Conservation (phyloP, 2,113 vertebrate genomes). For the Alosa alosa region DNA sequence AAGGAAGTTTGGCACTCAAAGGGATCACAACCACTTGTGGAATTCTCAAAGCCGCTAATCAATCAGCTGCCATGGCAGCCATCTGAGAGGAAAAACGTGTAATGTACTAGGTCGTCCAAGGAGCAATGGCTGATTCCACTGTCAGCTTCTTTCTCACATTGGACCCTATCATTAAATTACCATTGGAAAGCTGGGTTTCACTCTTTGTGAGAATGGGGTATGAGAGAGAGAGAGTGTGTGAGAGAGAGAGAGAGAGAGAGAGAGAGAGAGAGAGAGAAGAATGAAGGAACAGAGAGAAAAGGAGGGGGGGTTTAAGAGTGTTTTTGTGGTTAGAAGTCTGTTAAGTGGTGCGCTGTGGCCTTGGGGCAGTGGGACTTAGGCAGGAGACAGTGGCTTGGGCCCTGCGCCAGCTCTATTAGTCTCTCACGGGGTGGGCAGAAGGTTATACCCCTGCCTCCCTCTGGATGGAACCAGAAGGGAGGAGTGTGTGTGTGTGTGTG, state of each 20-base stretch:
- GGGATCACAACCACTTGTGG: too few relatives aligned
- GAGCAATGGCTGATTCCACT: too few relatives aligned
- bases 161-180: too few relatives aligned
- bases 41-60: too few relatives aligned
- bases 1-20: too few relatives aligned
- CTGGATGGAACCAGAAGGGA: constrained; percentile 57
- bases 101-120: too few relatives aligned
- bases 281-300: not conserved
- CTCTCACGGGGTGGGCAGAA: constrained; percentile 66
- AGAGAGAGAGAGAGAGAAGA: not conserved
- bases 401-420: constrained; percentile 66
- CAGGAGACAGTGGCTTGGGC: constrained; percentile 83
- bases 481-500: too few relatives aligned
- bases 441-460: constrained; percentile 56
- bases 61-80: too few relatives aligned
- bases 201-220: constrained; percentile 22
- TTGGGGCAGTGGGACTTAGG: constrained; percentile 69
- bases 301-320: not conserved
- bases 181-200: too few relatives aligned
- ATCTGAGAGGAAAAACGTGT: too few relatives aligned
- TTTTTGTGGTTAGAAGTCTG: constrained; percentile 52
- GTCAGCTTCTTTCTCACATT: too few relatives aligned
- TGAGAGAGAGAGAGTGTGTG: constrained; percentile 3
- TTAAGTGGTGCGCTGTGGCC: constrained; percentile 63
- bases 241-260: not conserved